Base-by-base conservation (phyloP, 2,113 vertebrate species). In the Phylloscopus trochiloides region DNA sequence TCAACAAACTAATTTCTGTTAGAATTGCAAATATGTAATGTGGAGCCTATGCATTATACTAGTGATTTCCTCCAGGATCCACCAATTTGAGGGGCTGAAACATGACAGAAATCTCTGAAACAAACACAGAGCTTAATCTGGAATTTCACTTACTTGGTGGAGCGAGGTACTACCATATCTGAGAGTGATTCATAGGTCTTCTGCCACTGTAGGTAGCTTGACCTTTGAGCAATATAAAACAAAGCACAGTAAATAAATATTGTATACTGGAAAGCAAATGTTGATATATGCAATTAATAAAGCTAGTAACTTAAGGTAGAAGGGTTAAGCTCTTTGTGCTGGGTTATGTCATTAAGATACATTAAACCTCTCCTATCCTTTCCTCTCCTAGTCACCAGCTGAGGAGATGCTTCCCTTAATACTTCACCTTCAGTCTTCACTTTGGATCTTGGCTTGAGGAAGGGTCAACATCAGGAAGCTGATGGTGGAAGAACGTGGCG, bases 81-180 rank as follows among this genome's bases (percentile, higher is more conserved):
- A 83, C 21, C 32, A 42, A 18, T 38, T 3, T 73, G 36, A 90
- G 50, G 32, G 40, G 14, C 36, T 59, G n/a, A 90, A 87, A 36
- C 18, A 51, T 1, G 17, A 12, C 57, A 72, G n/a, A 25, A 12
- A 57, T 63, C 31, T 75, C 73, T 55, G 43, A 86, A 67, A 70
- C 25, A 20, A 74, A 78, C 38, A 55, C 18, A 14, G 36, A 63
- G 31, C 31, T 66, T 40, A 38, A 58, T 19, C 0, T 45, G 78
- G 59, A 77, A 74, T 71, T 57, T 92, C 65, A 97, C 98, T 98
- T 97, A 99, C 99, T 99, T 99, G 96, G 99, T 99, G 18, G 99
- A 99, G 77, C 99, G 98, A 36, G 99, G 99, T 63, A 99, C 99
- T 79, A 99, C 99, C 98, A 99, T 99, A 76, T 98, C 97, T 0